Conservation (phyloP, 2,113 vertebrate species). For the Etheostoma cragini region DNA sequence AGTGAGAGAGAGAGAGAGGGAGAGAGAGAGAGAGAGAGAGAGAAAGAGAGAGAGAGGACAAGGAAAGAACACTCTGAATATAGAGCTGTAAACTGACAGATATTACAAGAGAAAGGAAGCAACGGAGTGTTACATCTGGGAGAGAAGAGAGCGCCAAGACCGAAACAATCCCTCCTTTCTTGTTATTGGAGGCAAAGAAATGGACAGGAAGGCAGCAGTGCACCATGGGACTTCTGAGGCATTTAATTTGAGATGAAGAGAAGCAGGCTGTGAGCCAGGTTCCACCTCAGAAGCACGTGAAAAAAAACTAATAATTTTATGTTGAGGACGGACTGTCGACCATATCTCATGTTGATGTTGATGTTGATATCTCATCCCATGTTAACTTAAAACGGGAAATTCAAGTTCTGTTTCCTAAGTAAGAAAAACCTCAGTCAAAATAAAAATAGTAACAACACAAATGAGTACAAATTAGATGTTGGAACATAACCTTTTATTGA, state of each 20-base stretch:
- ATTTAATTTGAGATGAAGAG: constrained; percentile 57
- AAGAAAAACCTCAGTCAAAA: neutral
- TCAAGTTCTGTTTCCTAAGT: neutral
- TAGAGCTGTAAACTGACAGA: constrained; percentile 34
- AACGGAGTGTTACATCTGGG: constrained; percentile 73
- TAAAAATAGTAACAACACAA: neutral
- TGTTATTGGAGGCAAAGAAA: constrained; percentile 62
- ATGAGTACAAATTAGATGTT: neutral
- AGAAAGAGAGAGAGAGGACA: neutral
- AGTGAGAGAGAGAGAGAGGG: neutral
- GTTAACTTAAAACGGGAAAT: neutral
- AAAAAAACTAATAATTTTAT: constrained; percentile 22
- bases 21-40: neutral
- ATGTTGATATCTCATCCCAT: too few species aligned
- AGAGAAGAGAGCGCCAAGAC: constrained; percentile 63
- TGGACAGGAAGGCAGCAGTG: constrained; percentile 66
- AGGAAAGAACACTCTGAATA: constrained; percentile 19
- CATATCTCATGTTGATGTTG: too few species aligned
- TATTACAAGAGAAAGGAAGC: constrained; percentile 59
- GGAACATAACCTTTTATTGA: neutral
- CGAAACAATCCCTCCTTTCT: constrained; percentile 74
- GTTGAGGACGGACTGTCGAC: neutral
- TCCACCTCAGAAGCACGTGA: constrained; percentile 44
- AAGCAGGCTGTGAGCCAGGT: constrained; percentile 31
- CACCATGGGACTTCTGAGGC: constrained; percentile 65